phyloP scores from a whole-genome alignment of 2,888 invertebrate species.

The Perithous albicinctus region DNA sequence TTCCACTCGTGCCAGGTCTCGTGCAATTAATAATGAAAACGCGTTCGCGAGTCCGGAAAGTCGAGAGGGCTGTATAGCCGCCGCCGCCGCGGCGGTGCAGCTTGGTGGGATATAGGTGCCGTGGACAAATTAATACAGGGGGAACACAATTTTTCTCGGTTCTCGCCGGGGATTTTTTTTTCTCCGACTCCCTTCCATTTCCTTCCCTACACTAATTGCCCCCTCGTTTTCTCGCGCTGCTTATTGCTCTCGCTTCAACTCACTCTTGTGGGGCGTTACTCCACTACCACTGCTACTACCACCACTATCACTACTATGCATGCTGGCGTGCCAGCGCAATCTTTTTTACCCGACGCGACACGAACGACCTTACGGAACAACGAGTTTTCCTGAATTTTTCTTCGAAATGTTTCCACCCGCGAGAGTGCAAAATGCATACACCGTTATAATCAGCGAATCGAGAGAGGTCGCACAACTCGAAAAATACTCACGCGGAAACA shows the following conservation, averaged over 20 bases:
- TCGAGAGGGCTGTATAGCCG: conserved; percentile 46
- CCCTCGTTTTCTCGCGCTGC: conserved; percentile 42
- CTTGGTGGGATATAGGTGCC: conserved; percentile 10
- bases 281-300: too few relatives aligned
- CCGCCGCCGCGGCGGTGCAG: not conserved
- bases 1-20: conserved; percentile 27
- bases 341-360: conserved; percentile 11
- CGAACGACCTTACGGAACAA: conserved; percentile 29
- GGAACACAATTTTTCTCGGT: conserved; percentile 56
- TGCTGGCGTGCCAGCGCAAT: conserved; percentile 1
- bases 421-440: conserved; percentile 12
- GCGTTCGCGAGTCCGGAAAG: conserved; percentile 50
- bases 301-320: too few relatives aligned
- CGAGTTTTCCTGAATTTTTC: conserved; percentile 36
- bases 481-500: conserved; percentile 15
- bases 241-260: conserved; percentile 51
- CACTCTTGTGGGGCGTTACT: conserved; percentile 14
- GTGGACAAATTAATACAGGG: conserved; percentile 62
- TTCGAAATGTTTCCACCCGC: conserved; percentile 36
- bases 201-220: conserved; percentile 42
- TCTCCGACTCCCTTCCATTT: conserved; percentile 24
- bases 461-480: not conserved
- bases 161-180: conserved; percentile 30
- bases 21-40: conserved; percentile 67
- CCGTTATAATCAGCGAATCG: conserved; percentile 6